Percentiles rank a stretch among this genome's conserved stretches.
Evolutionary conservation across 2,797 vertebrate genomes (phyloP).

Genomic region (Heliangelus exortis): DNA sequence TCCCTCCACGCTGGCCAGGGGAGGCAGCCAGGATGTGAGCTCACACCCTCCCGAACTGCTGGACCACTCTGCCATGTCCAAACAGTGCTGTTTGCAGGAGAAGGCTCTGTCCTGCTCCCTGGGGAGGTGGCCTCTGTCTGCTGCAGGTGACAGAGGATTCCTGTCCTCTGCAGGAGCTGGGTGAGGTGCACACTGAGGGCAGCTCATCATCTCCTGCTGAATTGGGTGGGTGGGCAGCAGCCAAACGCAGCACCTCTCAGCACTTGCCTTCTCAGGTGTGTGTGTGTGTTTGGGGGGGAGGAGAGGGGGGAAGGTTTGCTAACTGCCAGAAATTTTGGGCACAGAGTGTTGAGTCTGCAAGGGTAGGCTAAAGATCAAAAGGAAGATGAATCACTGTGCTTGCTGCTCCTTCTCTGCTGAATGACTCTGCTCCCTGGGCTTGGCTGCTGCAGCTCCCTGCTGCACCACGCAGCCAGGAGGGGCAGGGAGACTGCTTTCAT

Average conservation of each 20-base stretch:
- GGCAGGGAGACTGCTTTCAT: background rate
- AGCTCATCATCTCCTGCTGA: slow-evolving; percentile 47
- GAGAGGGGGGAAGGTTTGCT: background rate
- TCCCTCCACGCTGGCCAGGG: background rate
- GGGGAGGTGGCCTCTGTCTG: background rate
- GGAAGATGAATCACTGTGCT: slow-evolving; percentile 5
- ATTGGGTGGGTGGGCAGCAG: background rate
- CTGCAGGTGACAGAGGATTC: background rate
- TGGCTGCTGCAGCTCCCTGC: background rate
- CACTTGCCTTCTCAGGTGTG: background rate
- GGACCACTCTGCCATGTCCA: background rate
- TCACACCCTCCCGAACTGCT: background rate
- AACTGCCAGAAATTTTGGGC: background rate
- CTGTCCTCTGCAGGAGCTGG: background rate
- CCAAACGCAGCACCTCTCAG: background rate
- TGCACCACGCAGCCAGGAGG: background rate
- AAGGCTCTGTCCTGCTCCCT: background rate
- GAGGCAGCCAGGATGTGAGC: background rate
- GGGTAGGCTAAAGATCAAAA: slow-evolving; percentile 9
- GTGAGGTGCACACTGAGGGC: background rate
- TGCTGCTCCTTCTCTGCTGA: background rate
- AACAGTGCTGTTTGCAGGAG: accelerated
- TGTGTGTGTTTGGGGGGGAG: background rate
- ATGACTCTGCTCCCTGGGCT: background rate
- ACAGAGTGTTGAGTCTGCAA: background rate